phyloP scores from a whole-genome alignment of 2,113 vertebrate species.

The Ceyx melanurus region DNA sequence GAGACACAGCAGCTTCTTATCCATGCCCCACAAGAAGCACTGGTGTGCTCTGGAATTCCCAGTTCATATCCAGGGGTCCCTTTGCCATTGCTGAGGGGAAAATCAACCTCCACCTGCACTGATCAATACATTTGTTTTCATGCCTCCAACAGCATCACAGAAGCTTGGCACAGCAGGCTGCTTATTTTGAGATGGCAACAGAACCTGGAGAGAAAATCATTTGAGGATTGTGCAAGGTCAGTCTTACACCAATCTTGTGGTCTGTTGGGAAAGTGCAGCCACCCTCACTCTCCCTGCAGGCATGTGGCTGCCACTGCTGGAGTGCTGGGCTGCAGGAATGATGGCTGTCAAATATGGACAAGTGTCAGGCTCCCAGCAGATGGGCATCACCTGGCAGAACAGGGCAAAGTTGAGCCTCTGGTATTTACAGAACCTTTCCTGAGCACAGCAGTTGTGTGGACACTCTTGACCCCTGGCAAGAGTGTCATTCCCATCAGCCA shows the following conservation, averaged over 20 bases:
- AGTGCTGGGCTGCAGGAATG: not conserved
- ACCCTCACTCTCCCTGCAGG: not conserved
- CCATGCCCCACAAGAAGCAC: not conserved
- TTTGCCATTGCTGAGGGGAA: not conserved
- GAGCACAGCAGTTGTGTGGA: not conserved
- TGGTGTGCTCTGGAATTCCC: not conserved
- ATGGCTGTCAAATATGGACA: not conserved
- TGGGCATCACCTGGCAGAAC: not conserved
- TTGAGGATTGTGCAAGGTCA: not conserved
- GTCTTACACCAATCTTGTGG: not conserved
- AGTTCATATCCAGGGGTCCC: not conserved
- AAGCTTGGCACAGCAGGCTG: not conserved
- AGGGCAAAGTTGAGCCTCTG: not conserved
- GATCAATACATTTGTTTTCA: not conserved
- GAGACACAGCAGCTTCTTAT: not conserved
- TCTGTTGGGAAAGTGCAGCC: not conserved
- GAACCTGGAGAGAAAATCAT: not conserved
- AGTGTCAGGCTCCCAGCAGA: not conserved
- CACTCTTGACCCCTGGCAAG: not conserved
- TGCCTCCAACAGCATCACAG: not conserved
- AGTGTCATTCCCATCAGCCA: not conserved
- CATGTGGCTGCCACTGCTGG: not conserved
- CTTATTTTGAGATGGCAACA: not conserved
- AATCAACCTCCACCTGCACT: rapidly evolving
- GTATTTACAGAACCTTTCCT: not conserved